Evolutionary conservation across 1,140 invertebrate genomes (phyloP).

Genomic region (Drosophila neocordata): DNA sequence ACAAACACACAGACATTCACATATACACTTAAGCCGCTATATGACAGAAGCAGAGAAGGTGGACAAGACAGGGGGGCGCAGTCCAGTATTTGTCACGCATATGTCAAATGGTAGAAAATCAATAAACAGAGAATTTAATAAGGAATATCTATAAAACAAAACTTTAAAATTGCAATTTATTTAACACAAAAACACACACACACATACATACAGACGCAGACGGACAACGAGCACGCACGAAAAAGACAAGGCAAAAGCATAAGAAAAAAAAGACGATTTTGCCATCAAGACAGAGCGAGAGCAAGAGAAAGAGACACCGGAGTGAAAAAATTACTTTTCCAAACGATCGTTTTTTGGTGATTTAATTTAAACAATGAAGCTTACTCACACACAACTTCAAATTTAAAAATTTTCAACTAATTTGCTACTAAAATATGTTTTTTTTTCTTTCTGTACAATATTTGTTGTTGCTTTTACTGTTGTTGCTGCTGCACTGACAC

Average conservation of each 20-base stretch:
- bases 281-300: slow-evolving; percentile 9
- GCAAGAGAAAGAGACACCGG: slow-evolving; percentile 20
- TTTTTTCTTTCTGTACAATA: neutral
- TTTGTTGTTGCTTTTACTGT: slow-evolving; percentile 18
- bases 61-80: neutral
- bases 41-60: neutral
- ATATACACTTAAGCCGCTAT: slow-evolving; percentile 7
- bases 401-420: slow-evolving; percentile 5
- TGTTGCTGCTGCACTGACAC: slow-evolving; percentile 32
- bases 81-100: slow-evolving; percentile 5
- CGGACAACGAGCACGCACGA: slow-evolving; percentile 38
- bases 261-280: slow-evolving; percentile 41
- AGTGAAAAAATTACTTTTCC: neutral
- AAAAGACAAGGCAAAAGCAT: slow-evolving; percentile 46
- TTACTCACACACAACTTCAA: slow-evolving; percentile 13
- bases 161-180: slow-evolving; percentile 15
- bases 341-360: slow-evolving; percentile 16
- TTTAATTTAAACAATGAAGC: slow-evolving; percentile 7
- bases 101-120: slow-evolving; percentile 32
- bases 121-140: slow-evolving; percentile 24
- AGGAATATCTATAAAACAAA: neutral
- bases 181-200: slow-evolving; percentile 6
- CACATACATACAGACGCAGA: slow-evolving; percentile 26
- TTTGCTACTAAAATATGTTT: neutral
- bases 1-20: slow-evolving; percentile 15